A percentile compares a stretch with the other conserved stretches of the same genome.
Evolutionary conservation across 2,888 invertebrate species (phyloP).

Genomic region (Caenorhabditis sp.): DNA sequence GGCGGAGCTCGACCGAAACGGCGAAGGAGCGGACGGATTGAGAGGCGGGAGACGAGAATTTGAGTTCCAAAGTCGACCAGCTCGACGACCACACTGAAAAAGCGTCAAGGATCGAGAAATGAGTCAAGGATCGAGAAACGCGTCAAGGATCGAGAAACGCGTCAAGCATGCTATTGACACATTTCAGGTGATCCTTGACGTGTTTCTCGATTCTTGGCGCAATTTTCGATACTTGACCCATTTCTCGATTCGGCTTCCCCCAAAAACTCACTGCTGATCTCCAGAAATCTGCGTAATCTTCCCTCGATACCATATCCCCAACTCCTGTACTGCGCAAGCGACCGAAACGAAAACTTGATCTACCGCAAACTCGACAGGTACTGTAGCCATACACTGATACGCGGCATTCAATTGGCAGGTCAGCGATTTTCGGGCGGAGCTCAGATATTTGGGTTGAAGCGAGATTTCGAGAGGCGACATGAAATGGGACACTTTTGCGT

Average conservation of each 20-base stretch:
- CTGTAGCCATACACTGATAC: slow-evolving; percentile 11
- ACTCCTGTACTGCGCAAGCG: slow-evolving; percentile 52
- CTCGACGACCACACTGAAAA: slow-evolving; percentile 59
- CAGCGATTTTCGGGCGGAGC: slow-evolving; percentile 45
- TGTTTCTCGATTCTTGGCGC: neutral
- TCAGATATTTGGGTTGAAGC: slow-evolving; percentile 62
- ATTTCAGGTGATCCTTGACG: slow-evolving; percentile 8
- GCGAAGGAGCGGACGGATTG: slow-evolving; percentile 40
- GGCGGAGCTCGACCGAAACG: slow-evolving; percentile 61
- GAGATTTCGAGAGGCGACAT: slow-evolving; percentile 62
- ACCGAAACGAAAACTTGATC: slow-evolving; percentile 45
- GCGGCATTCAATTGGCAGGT: slow-evolving; percentile 47
- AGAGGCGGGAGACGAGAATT: slow-evolving; percentile 32
- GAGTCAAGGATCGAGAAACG: slow-evolving; percentile 8
- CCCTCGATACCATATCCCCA: slow-evolving; percentile 59
- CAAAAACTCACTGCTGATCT: slow-evolving; percentile 50
- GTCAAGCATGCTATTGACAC: neutral
- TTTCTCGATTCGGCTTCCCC: neutral
- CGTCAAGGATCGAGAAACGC: neutral
- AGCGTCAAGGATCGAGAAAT: slow-evolving; percentile 13
- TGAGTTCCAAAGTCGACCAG: slow-evolving; percentile 59
- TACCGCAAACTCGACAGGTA: neutral
- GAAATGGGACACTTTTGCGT: slow-evolving; percentile 63
- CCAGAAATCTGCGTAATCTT: slow-evolving; percentile 58
- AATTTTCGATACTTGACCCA: neutral